phyloP scores from a whole-genome alignment of 1,140 invertebrate species.

The Drosophila ironensis region DNA sequence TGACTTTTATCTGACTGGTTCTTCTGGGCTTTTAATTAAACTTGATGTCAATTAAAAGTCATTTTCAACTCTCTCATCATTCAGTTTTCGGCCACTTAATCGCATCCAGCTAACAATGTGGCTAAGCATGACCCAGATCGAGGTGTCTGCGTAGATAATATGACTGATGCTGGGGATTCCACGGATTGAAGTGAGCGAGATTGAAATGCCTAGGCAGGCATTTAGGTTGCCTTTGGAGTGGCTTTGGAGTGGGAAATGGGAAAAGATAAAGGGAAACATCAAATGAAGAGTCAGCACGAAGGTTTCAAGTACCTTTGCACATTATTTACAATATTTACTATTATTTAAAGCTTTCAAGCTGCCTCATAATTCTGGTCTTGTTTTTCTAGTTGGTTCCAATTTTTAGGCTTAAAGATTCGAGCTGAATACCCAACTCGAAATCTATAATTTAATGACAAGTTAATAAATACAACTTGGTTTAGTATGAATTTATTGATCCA shows the following conservation, averaged over 20 bases:
- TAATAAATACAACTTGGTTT: too few species aligned
- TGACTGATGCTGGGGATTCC: slow-evolving; percentile 31
- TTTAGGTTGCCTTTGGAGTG: slow-evolving; percentile 28
- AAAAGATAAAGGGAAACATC: background rate
- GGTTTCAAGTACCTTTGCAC: background rate
- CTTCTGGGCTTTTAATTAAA: slow-evolving; percentile 48
- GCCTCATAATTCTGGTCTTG: too few species aligned
- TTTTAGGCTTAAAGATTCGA: too few species aligned
- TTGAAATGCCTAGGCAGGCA: slow-evolving; percentile 30
- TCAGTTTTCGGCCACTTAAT: slow-evolving; percentile 26
- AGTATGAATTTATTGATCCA: too few species aligned
- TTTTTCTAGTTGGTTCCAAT: too few species aligned
- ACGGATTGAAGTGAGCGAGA: slow-evolving; percentile 24
- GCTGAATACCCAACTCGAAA: too few species aligned
- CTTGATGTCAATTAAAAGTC: slow-evolving; percentile 63
- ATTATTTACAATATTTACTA: too few species aligned
- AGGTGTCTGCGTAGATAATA: slow-evolving; percentile 24
- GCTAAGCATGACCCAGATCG: slow-evolving; percentile 41
- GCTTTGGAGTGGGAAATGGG: background rate
- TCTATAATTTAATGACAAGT: too few species aligned
- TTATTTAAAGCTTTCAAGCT: too few species aligned
- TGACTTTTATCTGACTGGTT: slow-evolving; percentile 17
- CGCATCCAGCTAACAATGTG: slow-evolving; percentile 49
- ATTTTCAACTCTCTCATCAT: slow-evolving; percentile 53
- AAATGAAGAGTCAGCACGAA: too few species aligned